phyloP scores from a whole-genome alignment of 2,797 vertebrate genomes.

The Heterohyrax brucei region DNA sequence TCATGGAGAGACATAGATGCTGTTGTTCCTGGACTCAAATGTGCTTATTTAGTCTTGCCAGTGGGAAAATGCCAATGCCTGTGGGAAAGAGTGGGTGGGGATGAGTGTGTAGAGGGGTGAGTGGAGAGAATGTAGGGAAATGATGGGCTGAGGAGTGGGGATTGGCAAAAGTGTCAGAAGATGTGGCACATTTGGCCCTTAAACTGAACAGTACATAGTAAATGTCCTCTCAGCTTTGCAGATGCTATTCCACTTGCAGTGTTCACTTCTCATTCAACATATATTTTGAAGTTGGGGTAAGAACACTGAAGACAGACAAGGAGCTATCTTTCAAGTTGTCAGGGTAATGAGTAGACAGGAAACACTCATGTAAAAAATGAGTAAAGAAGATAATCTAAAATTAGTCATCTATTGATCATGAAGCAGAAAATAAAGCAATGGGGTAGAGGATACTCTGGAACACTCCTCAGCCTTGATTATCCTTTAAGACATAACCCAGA shows the following conservation, averaged over 20 bases:
- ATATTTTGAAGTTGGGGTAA: background rate
- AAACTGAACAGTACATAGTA: background rate
- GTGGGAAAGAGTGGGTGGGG: constrained; percentile 35
- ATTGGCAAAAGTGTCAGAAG: background rate
- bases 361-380: background rate
- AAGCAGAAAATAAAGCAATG: constrained; percentile 58
- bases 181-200: background rate
- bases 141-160: background rate
- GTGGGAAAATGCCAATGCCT: constrained; percentile 63
- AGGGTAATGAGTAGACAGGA: background rate
- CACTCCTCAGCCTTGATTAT: constrained; percentile 10
- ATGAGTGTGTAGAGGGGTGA: background rate
- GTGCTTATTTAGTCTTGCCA: constrained; percentile 57
- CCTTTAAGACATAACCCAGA: background rate
- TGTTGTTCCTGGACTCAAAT: constrained; percentile 53
- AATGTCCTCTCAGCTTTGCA: constrained; percentile 1
- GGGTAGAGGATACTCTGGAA: background rate
- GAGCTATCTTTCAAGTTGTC: background rate
- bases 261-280: background rate
- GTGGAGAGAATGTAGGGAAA: background rate
- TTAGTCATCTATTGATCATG: constrained; percentile 32
- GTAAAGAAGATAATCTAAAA: background rate
- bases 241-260: background rate
- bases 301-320: background rate
- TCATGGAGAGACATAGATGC: constrained; percentile 66